Conservation (phyloP, 2,113 vertebrate genomes). For the Cyanistes caeruleus region DNA sequence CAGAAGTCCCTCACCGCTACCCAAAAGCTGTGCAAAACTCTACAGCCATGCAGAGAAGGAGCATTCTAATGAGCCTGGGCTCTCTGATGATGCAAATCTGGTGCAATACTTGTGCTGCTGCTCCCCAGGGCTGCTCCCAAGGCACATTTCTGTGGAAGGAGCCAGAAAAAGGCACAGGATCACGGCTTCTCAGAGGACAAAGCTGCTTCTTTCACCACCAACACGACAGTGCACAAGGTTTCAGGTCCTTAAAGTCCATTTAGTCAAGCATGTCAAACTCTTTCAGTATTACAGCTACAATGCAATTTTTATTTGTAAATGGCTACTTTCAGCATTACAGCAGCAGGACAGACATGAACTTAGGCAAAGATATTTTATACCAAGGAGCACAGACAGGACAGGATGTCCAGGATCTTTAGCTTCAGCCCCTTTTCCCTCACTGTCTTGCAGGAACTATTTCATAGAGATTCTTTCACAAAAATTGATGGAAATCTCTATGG, state of each 20-base stretch:
- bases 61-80: not conserved
- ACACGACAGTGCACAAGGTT: not conserved
- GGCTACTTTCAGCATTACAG: not conserved
- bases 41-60: not conserved
- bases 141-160: not conserved
- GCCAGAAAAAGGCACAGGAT: not conserved
- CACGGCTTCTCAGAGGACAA: not conserved
- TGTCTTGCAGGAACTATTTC: not conserved
- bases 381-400: not conserved
- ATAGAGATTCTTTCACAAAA: not conserved
- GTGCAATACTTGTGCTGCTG: not conserved
- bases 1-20: accelerated
- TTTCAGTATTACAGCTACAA: not conserved
- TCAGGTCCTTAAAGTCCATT: not conserved
- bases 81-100: not conserved
- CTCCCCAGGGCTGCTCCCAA: not conserved
- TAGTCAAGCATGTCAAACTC: not conserved
- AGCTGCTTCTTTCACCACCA: not conserved
- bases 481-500: not conserved
- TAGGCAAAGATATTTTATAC: not conserved
- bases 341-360: not conserved
- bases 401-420: not conserved
- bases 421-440: not conserved
- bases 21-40: not conserved
- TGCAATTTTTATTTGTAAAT: not conserved